Base-by-base conservation (phyloP, 2,797 vertebrate genomes). In the Periophthalmus magnuspinnatus region DNA sequence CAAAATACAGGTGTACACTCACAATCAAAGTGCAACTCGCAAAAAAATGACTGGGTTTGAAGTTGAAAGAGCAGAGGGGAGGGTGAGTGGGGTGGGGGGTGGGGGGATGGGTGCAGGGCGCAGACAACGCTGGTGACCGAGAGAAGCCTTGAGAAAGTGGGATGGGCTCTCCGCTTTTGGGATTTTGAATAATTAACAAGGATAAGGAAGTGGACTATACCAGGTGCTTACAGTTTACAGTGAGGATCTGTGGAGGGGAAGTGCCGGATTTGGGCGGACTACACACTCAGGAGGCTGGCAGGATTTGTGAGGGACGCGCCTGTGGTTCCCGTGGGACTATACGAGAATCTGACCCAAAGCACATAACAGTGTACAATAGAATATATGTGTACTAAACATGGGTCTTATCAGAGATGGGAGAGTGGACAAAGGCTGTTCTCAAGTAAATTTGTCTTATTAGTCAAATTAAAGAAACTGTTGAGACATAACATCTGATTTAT, bases 1-100 rank as follows among this genome's bases (percentile, higher is more conserved):
- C 89, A 94, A 91, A 93, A 93, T 93, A 94, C 94, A 94, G 94
- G 93, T 94, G 94, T 94, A 93, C 89, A 86, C 75, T 89, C 58
- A 87, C 90, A 93, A 94, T 94, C 93, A 94, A 94, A 94, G 94
- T 83, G 78, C 87, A 86, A 89, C 90, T 91, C 84, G 88, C 89
- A 92, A 88, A 93, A 92, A 93, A 94, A 94, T 91, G 88, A 92
- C 89, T 88, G 88, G 91, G 90, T 93, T 92, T 91, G 91, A 90
- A 91, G 89, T 92, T 90, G 89, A 94, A 93, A n/a, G n/a, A n/a
- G n/a, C n/a, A 93, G 91, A 74, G 85, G 88, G 85, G 89, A 87
- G 67, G 66, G 82, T n/a, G n/a, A n/a, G n/a, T n/a, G n/a, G n/a
- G n/a, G n/a, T n/a, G n/a, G 57, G 9, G 11, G 33, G 32, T 9